Percentiles rank a stretch among this genome's conserved stretches.
Conservation (phyloP, 2,113 vertebrate genomes). For the Spizaetus ornatus region DNA sequence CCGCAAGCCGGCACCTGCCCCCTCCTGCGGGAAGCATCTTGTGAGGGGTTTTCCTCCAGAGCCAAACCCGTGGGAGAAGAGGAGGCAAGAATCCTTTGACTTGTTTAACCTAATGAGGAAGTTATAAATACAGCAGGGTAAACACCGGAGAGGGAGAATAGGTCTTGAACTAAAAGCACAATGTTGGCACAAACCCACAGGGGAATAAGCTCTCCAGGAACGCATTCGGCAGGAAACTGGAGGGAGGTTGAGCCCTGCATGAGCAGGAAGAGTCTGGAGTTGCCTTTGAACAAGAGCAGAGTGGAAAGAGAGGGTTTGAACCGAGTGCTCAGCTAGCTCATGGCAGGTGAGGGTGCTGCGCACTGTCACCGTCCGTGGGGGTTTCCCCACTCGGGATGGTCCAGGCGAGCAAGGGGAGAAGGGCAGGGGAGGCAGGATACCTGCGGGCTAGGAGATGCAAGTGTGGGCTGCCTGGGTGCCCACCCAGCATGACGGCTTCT, state of each 20-base stretch:
- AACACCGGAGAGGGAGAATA: slow-evolving; percentile 11
- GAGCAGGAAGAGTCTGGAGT: slow-evolving; percentile 28
- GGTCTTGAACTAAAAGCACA: slow-evolving; percentile 59
- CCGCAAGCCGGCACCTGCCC: background rate
- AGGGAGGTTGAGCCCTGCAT: background rate
- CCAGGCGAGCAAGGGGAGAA: background rate
- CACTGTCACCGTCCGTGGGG: accelerated
- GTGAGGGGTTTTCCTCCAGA: background rate
- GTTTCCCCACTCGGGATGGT: background rate
- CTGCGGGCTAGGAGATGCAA: background rate
- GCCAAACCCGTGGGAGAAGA: background rate
- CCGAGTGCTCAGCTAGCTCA: background rate
- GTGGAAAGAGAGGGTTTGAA: background rate
- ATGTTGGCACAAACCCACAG: slow-evolving; percentile 38
- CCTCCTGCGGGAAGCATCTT: background rate
- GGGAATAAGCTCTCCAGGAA: slow-evolving; percentile 60
- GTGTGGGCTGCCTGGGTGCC: background rate
- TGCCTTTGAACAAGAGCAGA: background rate
- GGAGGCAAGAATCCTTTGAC: slow-evolving; percentile 7
- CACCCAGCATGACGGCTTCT: background rate
- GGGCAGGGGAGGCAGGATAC: background rate
- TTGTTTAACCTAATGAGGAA: background rate
- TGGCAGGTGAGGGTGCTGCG: background rate
- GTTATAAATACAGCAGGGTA: slow-evolving; percentile 52
- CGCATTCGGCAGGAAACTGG: background rate